Evolutionary conservation across 2,888 invertebrate genomes (phyloP).

Genomic region (Sinopyrophorus schimmeli): DNA sequence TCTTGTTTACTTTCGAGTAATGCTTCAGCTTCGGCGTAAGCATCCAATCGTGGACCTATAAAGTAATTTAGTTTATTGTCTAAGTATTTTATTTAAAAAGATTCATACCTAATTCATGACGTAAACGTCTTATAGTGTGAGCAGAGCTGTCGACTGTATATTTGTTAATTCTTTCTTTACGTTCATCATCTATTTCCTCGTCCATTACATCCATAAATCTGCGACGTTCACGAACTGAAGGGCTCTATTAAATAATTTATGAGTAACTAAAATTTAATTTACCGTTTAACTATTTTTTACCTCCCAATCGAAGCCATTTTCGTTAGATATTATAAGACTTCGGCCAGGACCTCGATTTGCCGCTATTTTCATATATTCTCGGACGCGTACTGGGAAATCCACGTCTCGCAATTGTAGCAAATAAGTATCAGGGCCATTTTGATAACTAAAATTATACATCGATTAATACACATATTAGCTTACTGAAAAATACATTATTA

Average conservation of each 20-base stretch:
- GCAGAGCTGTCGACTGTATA: constrained; percentile 68
- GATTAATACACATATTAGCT: too few species aligned
- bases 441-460: constrained; percentile 81
- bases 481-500: too few species aligned
- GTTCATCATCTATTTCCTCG: constrained; percentile 92
- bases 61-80: constrained; percentile 3
- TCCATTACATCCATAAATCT: constrained; percentile 95
- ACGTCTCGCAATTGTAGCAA: constrained; percentile 91
- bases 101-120: constrained; percentile 73
- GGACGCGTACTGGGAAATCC: constrained; percentile 89
- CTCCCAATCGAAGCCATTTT: constrained; percentile 73
- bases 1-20: constrained; percentile 77
- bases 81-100: not conserved
- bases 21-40: constrained; percentile 86
- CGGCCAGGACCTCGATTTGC: constrained; percentile 75
- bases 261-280: not conserved
- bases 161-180: constrained; percentile 76
- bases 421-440: constrained; percentile 96
- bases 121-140: constrained; percentile 73
- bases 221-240: constrained; percentile 85
- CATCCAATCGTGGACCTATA: constrained; percentile 70
- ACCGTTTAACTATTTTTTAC: constrained; percentile 44
- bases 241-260: constrained; percentile 61
- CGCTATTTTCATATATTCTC: constrained; percentile 95
- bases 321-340: constrained; percentile 67